These are phyloP conservation scores for Coremacera marginata DNA, from an alignment of 2,888 invertebrate species.

Conservation along the genomic window DNA sequence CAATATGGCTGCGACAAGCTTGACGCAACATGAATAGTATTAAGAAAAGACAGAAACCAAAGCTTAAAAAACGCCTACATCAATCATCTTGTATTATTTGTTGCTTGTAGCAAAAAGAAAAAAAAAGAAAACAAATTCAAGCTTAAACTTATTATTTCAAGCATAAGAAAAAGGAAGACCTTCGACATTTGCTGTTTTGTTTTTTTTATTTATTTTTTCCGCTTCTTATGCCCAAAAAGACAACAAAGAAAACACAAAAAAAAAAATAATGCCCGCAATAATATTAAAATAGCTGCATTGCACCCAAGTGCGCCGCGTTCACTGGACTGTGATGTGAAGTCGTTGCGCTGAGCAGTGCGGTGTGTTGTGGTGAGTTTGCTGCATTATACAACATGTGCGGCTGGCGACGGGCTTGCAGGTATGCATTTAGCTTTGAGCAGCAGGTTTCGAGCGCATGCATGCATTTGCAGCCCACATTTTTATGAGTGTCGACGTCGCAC, in stretches of 20 bases:
- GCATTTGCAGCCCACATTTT: not conserved
- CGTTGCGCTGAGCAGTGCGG: not conserved
- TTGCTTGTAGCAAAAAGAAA: not conserved
- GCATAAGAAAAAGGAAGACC: not conserved
- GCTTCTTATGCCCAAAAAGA: not conserved
- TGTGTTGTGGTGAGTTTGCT: not conserved
- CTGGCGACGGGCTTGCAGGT: not conserved
- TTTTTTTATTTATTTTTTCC: not conserved
- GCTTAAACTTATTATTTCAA: not conserved
- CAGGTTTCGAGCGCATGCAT: conserved; percentile 7
- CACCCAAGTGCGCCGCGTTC: not conserved
- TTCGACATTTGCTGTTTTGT: conserved; percentile 21
- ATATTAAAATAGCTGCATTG: conserved; percentile 6
- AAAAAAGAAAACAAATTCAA: too few relatives aligned
- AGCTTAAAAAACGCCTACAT: not conserved
- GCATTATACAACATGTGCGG: conserved; percentile 19
- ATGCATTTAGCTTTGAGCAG: too few relatives aligned
- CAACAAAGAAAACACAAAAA: not conserved
- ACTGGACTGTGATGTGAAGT: not conserved
- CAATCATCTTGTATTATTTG: not conserved
- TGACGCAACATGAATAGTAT: not conserved
- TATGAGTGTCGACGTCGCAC: not conserved
- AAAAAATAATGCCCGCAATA: not conserved
- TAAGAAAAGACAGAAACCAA: not conserved
- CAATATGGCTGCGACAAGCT: not conserved